Percentiles rank a stretch among this genome's conserved stretches.
These are phyloP conservation scores for Onychomys torridus DNA, from an alignment of 2,797 vertebrate genomes.

Conservation along the genomic window DNA sequence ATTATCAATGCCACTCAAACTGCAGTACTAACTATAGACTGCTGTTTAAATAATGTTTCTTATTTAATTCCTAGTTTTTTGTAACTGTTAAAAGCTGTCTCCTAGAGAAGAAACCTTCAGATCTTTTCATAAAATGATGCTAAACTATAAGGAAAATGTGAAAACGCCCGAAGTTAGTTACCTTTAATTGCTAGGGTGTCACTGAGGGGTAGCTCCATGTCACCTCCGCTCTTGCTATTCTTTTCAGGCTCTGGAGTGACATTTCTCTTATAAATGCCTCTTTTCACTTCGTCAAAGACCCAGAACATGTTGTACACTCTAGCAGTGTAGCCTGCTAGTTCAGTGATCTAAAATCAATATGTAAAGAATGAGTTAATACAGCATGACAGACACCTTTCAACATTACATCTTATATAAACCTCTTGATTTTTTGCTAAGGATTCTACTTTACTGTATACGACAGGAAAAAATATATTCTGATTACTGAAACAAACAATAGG, in stretches of 20 bases:
- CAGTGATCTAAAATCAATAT: conserved; percentile 91
- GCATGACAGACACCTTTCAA: conserved; percentile 13
- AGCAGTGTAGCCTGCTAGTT: conserved; percentile 97
- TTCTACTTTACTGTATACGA: conserved; percentile 27
- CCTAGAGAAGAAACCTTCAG: conserved; percentile 15
- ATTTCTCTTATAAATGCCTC: conserved; percentile 95
- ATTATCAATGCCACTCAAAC: background rate
- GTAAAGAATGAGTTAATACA: conserved; percentile 67
- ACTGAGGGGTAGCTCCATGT: conserved; percentile 89
- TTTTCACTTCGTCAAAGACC: conserved; percentile 97
- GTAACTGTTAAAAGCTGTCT: background rate
- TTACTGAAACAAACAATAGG: background rate
- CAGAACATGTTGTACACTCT: conserved; percentile 97
- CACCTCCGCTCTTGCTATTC: conserved; percentile 87
- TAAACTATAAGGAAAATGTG: conserved; percentile 21
- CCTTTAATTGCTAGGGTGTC: conserved; percentile 95
- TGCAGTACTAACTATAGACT: conserved; percentile 24
- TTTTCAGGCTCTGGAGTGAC: conserved; percentile 85
- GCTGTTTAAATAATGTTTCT: conserved; percentile 23
- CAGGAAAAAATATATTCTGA: background rate
- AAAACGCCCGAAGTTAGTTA: conserved; percentile 80
- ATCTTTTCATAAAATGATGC: conserved; percentile 30
- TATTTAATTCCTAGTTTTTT: conserved; percentile 7
- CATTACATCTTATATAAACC: background rate
- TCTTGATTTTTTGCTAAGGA: conserved; percentile 42